Evolutionary conservation across 2,888 invertebrate genomes (phyloP).

Genomic region (Agrilus cyanescens): DNA sequence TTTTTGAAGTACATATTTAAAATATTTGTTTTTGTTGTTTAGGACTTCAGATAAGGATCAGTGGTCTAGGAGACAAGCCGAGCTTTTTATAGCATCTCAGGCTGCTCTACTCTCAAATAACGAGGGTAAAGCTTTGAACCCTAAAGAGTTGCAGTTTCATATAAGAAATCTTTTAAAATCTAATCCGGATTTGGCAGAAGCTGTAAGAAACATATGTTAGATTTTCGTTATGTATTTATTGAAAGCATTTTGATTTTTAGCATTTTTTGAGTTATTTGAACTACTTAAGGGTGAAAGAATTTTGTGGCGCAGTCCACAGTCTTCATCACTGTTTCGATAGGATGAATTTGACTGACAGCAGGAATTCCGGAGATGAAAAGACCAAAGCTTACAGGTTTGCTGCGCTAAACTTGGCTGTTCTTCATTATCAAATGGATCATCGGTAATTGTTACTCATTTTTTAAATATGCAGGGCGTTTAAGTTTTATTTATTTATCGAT

Average conservation of each 20-base stretch:
- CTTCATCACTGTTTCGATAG: conserved; percentile 74
- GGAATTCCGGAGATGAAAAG: conserved; percentile 39
- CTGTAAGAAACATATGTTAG: conserved; percentile 44
- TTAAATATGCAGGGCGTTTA: conserved; percentile 1
- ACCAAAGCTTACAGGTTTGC: conserved; percentile 71
- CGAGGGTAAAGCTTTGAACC: conserved; percentile 65
- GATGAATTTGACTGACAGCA: conserved; percentile 37
- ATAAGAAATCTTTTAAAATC: conserved; percentile 60
- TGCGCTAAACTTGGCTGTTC: conserved; percentile 78
- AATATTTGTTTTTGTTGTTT: conserved; percentile 2
- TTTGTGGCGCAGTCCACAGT: conserved; percentile 69
- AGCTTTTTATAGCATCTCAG: conserved; percentile 79
- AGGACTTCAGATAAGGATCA: conserved; percentile 46
- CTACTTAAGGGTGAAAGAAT: conserved; percentile 76
- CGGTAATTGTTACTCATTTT: conserved; percentile 41
- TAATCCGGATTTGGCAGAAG: conserved; percentile 71
- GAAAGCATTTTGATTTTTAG: conserved; percentile 41
- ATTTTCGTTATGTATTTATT: conserved; percentile 4
- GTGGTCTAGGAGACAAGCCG: conserved; percentile 82
- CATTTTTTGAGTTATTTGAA: conserved; percentile 87
- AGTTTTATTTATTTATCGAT: conserved; percentile 18
- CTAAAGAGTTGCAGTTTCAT: conserved; percentile 62
- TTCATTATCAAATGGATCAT: conserved; percentile 78
- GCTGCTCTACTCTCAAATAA: conserved; percentile 71
- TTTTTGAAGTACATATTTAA: conserved; percentile 1